Base-by-base conservation (phyloP, 2,113 vertebrate genomes). In the Varanus salvator region DNA sequence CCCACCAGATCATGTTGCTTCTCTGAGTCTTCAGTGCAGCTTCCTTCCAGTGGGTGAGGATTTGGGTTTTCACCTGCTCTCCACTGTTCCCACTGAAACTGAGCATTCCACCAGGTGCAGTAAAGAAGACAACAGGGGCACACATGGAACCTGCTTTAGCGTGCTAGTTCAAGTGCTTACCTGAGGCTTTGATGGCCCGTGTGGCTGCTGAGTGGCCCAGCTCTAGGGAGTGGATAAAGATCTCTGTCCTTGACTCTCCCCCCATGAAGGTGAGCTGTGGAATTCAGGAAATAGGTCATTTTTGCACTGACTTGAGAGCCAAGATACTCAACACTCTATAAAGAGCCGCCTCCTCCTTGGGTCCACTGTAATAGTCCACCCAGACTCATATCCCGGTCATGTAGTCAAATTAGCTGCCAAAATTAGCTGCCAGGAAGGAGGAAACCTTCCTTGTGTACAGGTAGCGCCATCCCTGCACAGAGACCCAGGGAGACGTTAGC, bases 211-310 rank as follows among this genome's bases (percentile, higher is more conserved):
- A 98, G 96, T 99, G 99, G 48, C 99, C 99, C 95, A 99, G 95
- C 93, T 99, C 99, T 0, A 99, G 96, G 4, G 98, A 99, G 87
- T 99, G 98, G 87, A 99, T 97, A 81, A 99, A 99, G 86, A 99
- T 98, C 94, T 99, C 99, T 0, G 98, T 98, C 64, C 95, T 97
- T 92, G 97, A 98, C 91, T 98, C 97, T 44, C 99, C 99, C 0
- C 98, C 96, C 0, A 98, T 96, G 91, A 99, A 97, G 2, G 98
- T 99, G 94, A 99, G 93, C 99, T 99, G 92, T 68, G 96, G 92
- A 31, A 90, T 44, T 84, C 27, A 44, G 57, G 76, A 12, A 80
- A 19, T 1, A 19, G 48, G 83, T 78, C 31, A 54, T 69, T 89
- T 23, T 60, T 84, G 23, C 2, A 66, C 50, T 75, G 66, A 25